Evolutionary conservation across 2,113 vertebrate genomes (phyloP).

Genomic region (Agapornis roseicollis): DNA sequence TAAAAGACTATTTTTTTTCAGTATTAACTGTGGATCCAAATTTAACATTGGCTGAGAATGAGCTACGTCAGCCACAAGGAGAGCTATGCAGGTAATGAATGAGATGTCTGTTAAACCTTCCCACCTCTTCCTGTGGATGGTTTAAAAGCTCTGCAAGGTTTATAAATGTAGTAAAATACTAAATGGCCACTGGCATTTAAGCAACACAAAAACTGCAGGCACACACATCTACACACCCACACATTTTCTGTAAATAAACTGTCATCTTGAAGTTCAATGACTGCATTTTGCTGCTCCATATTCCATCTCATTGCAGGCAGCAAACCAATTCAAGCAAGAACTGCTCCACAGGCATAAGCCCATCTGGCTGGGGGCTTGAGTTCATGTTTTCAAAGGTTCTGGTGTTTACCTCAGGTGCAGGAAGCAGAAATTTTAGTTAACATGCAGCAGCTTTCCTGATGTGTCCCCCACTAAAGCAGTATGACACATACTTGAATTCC

Average conservation of each 20-base stretch:
- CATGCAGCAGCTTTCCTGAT: not conserved
- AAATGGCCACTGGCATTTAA: not conserved
- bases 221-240: not conserved
- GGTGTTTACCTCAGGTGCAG: not conserved
- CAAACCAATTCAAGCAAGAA: not conserved
- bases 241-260: slow-evolving; percentile 33
- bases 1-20: not conserved
- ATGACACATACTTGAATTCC: not conserved
- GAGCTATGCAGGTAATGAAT: not conserved
- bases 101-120: not conserved
- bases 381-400: not conserved
- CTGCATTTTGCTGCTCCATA: not conserved
- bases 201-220: not conserved
- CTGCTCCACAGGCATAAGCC: not conserved
- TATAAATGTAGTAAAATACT: not conserved
- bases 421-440: not conserved
- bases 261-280: not conserved
- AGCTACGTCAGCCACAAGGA: not conserved
- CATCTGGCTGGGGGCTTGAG: not conserved
- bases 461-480: not conserved
- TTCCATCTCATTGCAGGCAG: not conserved
- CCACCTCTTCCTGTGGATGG: not conserved
- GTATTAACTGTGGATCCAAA: not conserved
- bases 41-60: not conserved
- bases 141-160: not conserved